These are phyloP conservation scores for Dioctria linearis DNA, from an alignment of 2,888 invertebrate species.

Conservation along the genomic window DNA sequence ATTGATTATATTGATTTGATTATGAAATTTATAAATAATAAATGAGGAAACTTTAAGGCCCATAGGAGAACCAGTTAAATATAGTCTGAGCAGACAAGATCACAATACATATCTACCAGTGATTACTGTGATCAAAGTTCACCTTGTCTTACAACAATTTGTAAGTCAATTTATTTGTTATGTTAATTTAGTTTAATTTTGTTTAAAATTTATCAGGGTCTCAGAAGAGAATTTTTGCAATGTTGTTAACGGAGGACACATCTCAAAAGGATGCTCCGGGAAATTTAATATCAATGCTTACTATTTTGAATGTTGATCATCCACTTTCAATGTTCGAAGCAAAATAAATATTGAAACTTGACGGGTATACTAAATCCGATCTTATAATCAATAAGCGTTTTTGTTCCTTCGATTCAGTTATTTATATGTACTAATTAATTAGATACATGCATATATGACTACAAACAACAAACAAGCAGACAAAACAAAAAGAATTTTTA, in stretches of 20 bases:
- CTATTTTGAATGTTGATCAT: constrained; percentile 73
- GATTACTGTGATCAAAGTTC: constrained; percentile 71
- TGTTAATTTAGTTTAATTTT: constrained; percentile 52
- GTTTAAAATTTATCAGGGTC: constrained; percentile 73
- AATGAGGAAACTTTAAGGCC: constrained; percentile 54
- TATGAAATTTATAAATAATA: constrained; percentile 60
- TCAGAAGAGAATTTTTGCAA: constrained; percentile 75
- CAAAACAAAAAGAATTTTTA: too few relatives aligned
- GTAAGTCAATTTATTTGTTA: constrained; percentile 69
- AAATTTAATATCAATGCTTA: constrained; percentile 73
- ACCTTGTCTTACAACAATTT: constrained; percentile 73
- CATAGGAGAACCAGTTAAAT: constrained; percentile 61
- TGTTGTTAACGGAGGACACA: constrained; percentile 67
- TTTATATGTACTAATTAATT: too few relatives aligned
- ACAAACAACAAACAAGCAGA: too few relatives aligned
- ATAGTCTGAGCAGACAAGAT: constrained; percentile 70
- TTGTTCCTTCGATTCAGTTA: too few relatives aligned
- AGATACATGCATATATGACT: too few relatives aligned
- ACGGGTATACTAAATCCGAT: too few relatives aligned
- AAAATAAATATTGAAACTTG: too few relatives aligned
- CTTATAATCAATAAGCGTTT: too few relatives aligned
- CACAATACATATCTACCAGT: constrained; percentile 71
- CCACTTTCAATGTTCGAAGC: constrained; percentile 62
- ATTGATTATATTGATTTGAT: too few relatives aligned
- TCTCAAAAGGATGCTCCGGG: constrained; percentile 64